phyloP scores from a whole-genome alignment of 1,140 invertebrate species.

The Drosophila guanche region DNA sequence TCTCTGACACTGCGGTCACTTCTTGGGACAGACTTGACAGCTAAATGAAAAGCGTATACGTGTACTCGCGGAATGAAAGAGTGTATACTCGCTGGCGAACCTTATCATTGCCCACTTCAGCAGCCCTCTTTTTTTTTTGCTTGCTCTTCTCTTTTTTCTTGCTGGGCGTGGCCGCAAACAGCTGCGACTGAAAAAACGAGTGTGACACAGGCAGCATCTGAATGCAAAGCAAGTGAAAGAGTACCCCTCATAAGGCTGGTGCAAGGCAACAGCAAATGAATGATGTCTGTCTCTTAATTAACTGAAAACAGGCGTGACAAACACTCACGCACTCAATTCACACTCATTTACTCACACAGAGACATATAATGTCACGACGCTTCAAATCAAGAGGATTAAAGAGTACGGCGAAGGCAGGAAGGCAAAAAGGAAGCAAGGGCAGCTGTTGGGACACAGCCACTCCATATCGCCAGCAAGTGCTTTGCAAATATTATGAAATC shows the following conservation, averaged over 20 bases:
- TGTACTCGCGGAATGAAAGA: neutral
- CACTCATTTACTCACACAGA: too few relatives aligned
- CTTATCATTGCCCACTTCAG: neutral
- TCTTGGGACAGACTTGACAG: conserved; percentile 65
- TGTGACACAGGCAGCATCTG: conserved; percentile 1
- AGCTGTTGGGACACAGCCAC: too few relatives aligned
- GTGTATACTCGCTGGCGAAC: neutral
- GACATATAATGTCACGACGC: conserved; percentile 3
- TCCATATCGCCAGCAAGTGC: conserved; percentile 57
- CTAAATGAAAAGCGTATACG: conserved; percentile 9
- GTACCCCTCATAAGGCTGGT: conserved; percentile 41
- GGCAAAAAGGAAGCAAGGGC: too few relatives aligned
- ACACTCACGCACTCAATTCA: conserved; percentile 1
- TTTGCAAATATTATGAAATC: conserved; percentile 78
- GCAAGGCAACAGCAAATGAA: conserved; percentile 40
- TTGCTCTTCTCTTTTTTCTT: conserved; percentile 15
- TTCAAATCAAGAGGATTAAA: too few relatives aligned
- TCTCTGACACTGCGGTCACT: conserved; percentile 68
- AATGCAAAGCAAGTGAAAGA: conserved; percentile 75
- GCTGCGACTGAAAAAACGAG: conserved; percentile 1
- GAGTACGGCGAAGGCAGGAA: too few relatives aligned
- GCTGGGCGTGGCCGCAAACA: conserved; percentile 3
- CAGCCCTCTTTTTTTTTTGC: conserved; percentile 1
- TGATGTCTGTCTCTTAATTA: conserved; percentile 65
- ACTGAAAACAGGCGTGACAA: conserved; percentile 60